phyloP scores from a whole-genome alignment of 2,888 invertebrate genomes.

The Rhorus exstirpatorius region DNA sequence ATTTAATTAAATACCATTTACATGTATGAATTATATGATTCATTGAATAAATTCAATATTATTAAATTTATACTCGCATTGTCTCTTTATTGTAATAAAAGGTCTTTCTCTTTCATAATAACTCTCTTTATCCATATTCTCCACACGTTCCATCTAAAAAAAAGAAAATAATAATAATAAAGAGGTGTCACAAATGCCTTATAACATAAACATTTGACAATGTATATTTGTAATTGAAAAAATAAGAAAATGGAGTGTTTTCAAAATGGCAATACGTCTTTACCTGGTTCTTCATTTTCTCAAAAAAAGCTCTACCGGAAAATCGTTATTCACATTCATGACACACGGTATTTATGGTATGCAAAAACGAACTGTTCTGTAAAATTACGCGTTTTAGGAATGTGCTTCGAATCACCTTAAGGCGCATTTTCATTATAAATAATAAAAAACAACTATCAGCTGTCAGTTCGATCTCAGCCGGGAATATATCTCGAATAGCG shows the following conservation, averaged over 20 bases:
- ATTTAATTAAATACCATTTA: too few species aligned
- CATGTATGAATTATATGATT: too few species aligned
- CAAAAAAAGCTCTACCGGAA: background rate
- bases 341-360: background rate
- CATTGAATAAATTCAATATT: too few species aligned
- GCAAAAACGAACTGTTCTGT: background rate
- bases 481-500: background rate
- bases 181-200: background rate
- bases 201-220: constrained; percentile 9
- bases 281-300: constrained; percentile 35
- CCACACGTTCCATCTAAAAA: constrained; percentile 54
- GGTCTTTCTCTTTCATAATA: constrained; percentile 44
- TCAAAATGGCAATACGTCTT: background rate
- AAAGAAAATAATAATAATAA: constrained; percentile 1
- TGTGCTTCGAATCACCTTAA: background rate
- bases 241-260: background rate
- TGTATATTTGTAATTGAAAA: background rate
- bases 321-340: constrained; percentile 29
- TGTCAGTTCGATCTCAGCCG: too few species aligned
- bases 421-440: background rate
- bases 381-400: too few species aligned
- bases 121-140: constrained; percentile 46
- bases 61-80: constrained; percentile 47
- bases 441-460: background rate
- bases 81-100: constrained; percentile 38